These are phyloP conservation scores for Pelecanoides urinatrix DNA, from an alignment of 2,113 vertebrate genomes.

Conservation along the genomic window DNA sequence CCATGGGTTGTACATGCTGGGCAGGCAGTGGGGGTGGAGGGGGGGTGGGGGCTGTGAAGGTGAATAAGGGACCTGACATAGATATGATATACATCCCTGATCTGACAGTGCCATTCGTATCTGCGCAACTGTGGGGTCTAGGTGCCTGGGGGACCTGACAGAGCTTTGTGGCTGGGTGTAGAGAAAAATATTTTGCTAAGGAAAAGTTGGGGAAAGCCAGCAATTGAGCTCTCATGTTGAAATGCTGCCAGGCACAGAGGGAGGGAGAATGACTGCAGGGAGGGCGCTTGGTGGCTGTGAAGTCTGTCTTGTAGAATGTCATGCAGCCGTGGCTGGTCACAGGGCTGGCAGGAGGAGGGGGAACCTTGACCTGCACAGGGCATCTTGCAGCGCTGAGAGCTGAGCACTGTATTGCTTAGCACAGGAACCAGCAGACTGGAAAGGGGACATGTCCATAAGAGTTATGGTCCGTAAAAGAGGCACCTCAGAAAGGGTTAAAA, in stretches of 20 bases:
- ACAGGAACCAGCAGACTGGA: background rate
- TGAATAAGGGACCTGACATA: background rate
- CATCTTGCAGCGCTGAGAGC: background rate
- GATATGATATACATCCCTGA: background rate
- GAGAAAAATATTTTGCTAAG: background rate
- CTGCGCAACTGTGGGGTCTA: fast-evolving
- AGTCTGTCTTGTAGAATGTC: background rate
- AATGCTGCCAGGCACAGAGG: background rate
- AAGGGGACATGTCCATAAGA: background rate
- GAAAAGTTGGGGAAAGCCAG: background rate
- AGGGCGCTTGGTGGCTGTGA: background rate
- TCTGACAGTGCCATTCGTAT: fast-evolving
- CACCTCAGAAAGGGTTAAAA: background rate
- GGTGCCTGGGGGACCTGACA: background rate
- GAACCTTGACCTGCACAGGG: background rate
- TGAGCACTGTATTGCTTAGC: background rate
- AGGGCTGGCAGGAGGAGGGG: background rate
- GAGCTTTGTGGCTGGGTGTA: background rate
- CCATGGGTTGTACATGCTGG: background rate
- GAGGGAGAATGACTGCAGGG: background rate
- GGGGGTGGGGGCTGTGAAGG: background rate
- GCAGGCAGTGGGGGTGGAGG: background rate
- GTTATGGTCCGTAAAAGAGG: background rate
- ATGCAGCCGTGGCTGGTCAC: background rate
- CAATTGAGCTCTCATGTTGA: background rate